Base-by-base conservation (phyloP, 1,140 invertebrate genomes). In the Neuroterus valhalla region DNA sequence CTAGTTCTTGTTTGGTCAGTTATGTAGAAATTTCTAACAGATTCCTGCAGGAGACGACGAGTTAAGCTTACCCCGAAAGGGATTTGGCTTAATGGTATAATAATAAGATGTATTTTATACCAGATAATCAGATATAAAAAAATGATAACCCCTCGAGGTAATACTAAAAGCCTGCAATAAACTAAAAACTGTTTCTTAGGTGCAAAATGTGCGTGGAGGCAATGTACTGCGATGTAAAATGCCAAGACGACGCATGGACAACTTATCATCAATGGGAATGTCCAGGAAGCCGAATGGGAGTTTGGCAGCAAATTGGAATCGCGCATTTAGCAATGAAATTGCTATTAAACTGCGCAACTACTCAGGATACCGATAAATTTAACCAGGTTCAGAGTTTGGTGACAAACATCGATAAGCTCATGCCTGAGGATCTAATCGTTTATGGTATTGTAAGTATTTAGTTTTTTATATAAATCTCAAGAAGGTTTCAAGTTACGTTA, bases 241-340 rank as follows among this genome's bases (percentile, higher is more conserved):
- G 96, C 87, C 88, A 89, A 26, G 79, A 88, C 21, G 81, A 89
- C 52, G 92, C 93, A 1, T 94, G 92, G 91, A 76, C 87, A 1
- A 84, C 83, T 17, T 94, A 93, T 86, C 96, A 97, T 87, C 88
- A 91, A 74, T 94, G 92, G 92, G 96, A 97, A 89, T 97, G 96
- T 85, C 83, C 88, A 62, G 93, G 92, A 21, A 91, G 92, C 78
- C 90, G 91, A 80, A 90, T 93, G 44, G 88, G 90, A 43, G 87
- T 94, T 70, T 93, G 94, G 86, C 88, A 91, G 45, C 92, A 92
- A 66, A 91, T 96, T 66, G 96, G 96, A 10, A 94, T 96, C 77
- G 94, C 93, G 38, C 94, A 96, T 88, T 90, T 96, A 66, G 94
- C 93, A 71, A 83, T 95, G 44, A 92, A 94, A 89, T 91, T 93